phyloP scores from a whole-genome alignment of 2,888 invertebrate species.

The Orchesella flavescens region DNA sequence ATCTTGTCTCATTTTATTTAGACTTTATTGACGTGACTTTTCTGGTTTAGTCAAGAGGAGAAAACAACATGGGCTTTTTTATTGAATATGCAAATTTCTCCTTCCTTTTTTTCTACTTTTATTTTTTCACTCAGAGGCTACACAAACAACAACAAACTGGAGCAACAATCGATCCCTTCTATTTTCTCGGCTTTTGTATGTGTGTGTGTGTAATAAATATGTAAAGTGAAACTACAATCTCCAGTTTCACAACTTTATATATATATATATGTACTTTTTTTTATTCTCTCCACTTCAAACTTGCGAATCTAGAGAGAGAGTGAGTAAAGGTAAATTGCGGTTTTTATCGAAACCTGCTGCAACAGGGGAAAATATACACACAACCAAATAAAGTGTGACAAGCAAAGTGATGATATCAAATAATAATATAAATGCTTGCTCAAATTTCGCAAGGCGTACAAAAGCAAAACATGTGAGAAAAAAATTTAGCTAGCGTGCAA shows the following conservation, averaged over 20 bases:
- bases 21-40: background rate
- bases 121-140: background rate
- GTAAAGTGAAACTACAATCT: background rate
- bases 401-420: no score
- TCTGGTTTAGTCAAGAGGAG: background rate
- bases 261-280: background rate
- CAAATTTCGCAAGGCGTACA: no score
- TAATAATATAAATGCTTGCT: no score
- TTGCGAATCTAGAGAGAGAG: no score
- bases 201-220: background rate
- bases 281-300: no score
- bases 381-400: no score
- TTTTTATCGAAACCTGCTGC: no score
- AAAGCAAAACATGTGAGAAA: no score
- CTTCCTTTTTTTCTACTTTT: background rate
- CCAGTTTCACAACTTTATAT: background rate
- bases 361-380: no score
- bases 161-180: conserved; percentile 2
- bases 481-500: no score
- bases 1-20: conserved; percentile 15
- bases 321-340: no score
- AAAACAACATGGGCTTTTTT: conserved; percentile 5
- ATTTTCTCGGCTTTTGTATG: background rate
- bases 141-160: no score
- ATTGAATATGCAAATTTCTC: conserved; percentile 43